These are phyloP conservation scores for Charaxes varanes DNA, from an alignment of 1,140 invertebrate genomes.

Conservation along the genomic window DNA sequence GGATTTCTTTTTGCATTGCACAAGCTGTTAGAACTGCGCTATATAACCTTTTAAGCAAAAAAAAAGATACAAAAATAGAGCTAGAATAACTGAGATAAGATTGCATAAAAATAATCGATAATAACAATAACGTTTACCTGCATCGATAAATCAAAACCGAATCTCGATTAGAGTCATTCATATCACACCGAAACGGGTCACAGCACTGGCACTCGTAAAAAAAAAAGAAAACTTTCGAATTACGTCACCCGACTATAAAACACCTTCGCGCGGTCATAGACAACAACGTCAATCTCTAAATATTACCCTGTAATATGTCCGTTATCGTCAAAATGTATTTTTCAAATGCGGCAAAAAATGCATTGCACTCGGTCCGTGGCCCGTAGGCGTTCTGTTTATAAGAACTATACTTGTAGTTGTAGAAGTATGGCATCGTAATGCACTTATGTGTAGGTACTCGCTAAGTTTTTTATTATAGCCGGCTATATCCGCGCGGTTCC, in stretches of 20 bases:
- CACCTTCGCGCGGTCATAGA: conserved; percentile 20
- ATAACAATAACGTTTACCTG: conserved; percentile 40
- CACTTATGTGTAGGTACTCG: conserved; percentile 67
- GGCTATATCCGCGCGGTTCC: conserved; percentile 59
- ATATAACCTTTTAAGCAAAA: no score
- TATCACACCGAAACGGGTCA: conserved; percentile 32
- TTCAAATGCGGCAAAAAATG: conserved; percentile 70
- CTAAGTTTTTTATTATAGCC: conserved; percentile 71
- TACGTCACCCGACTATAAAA: conserved; percentile 25
- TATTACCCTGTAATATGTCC: conserved; percentile 39
- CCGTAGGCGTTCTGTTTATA: conserved; percentile 64
- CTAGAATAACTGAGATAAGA: background rate
- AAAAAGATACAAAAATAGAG: background rate
- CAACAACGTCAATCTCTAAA: conserved; percentile 18
- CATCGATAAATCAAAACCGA: conserved; percentile 37
- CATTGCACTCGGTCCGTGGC: conserved; percentile 45
- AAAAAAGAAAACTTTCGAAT: conserved; percentile 29
- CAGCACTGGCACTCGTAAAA: conserved; percentile 34
- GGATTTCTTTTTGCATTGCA: background rate
- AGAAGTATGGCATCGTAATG: conserved; percentile 51
- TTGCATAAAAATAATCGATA: conserved; percentile 1
- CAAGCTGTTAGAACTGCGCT: background rate
- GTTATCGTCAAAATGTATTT: conserved; percentile 71
- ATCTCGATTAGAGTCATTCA: conserved; percentile 21
- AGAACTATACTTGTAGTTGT: conserved; percentile 59